Base-by-base conservation (phyloP, 2,888 invertebrate species). In the Aspidiotus destructor region DNA sequence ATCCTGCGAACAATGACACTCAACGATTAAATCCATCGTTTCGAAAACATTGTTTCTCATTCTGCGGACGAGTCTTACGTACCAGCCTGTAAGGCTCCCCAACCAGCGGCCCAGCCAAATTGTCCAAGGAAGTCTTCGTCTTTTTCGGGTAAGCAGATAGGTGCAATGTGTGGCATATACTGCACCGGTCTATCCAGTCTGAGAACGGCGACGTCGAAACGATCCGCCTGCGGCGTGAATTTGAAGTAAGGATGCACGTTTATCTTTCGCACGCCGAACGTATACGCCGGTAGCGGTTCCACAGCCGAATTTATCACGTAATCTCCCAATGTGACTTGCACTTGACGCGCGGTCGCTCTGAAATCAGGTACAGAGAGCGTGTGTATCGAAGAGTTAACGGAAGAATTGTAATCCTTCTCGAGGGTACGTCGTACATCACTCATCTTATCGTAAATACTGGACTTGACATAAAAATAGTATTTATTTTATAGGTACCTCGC, bases 281-380 rank as follows among this genome's bases (percentile, higher is more conserved):
- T 92, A 75, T 93, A 92, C 0, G 93, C 92, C 0, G 92, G 92
- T 69, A 94, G 79, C 0, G 92, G 89, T 76, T 94, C 94, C 7
- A 90, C 88, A 0, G 93, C 92, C 0, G 92, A 92, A 79, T 94
- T 93, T 75, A 94, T 92, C 74, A 94, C 92, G 80, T 94, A 94
- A 78, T 94, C 94, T 2, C 94, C 91, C 0, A 91, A 81, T 0
- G 93, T 94, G 65, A 94, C 93, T 74, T 92, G 89, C 9, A 94
- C 92, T 79, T 93, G 92, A 67, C 90, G 83, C 0, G 94, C 91
- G 71, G 89, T 87, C 60, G 92, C 92, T 74, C 92, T 86, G 62
- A 64, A 64, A 41, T 28, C 28, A 28, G 28, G 11, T 11, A 61
- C 41, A 60, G 16, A 16, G 7, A 40, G 9, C 54, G 13, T 63